Evolutionary conservation across 64 coral and sea anemone genomes (phyloP).

Genomic region (Acropora tenuis): DNA sequence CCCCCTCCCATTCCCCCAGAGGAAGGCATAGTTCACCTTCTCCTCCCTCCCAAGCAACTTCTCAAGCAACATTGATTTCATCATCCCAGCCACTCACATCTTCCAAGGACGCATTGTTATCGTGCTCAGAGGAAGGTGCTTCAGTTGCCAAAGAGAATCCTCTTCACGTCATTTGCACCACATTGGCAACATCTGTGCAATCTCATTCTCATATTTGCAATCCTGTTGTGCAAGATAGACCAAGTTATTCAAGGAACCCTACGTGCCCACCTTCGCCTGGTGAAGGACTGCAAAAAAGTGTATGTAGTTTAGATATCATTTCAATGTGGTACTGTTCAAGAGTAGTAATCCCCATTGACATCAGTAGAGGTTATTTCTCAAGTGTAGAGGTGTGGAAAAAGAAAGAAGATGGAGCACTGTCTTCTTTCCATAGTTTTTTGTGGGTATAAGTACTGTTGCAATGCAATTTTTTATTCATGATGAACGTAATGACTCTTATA

Average conservation of each 20-base stretch:
- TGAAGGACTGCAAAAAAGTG: slow-evolving; percentile 7
- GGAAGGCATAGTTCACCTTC: background rate
- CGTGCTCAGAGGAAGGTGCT: background rate
- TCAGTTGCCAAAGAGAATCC: background rate
- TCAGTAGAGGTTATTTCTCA: no score
- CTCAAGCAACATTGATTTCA: background rate
- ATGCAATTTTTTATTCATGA: no score
- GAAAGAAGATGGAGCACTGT: no score
- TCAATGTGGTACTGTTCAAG: no score
- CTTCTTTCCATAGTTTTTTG: no score
- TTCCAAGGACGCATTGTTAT: background rate
- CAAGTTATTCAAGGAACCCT: background rate
- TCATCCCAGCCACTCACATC: background rate
- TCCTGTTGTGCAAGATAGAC: background rate
- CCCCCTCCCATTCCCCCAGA: no score
- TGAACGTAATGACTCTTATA: no score
- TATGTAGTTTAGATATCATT: background rate
- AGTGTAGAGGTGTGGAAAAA: no score
- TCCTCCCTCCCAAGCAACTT: background rate
- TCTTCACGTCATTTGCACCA: background rate
- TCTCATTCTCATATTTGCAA: background rate
- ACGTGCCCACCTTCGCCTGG: slow-evolving; percentile 16
- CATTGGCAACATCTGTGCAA: background rate
- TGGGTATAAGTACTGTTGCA: no score
- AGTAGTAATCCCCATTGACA: no score